Evolutionary conservation across 2,113 vertebrate genomes (phyloP).

Genomic region (Bubo blakistoni): DNA sequence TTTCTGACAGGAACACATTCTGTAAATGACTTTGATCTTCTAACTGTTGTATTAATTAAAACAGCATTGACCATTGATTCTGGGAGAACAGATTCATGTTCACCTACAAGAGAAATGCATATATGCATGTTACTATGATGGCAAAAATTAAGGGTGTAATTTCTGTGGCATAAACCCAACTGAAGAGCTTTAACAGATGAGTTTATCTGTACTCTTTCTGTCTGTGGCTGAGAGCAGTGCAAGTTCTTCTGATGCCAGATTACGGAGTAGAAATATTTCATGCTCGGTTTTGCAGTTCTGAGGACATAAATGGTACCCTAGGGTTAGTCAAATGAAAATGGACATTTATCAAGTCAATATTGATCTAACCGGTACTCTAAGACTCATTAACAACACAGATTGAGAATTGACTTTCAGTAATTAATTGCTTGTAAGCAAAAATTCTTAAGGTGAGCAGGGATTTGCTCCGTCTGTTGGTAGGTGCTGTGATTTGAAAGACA

Average conservation of each 20-base stretch:
- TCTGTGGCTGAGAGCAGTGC: neutral
- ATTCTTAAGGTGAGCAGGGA: slow-evolving; percentile 3
- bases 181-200: neutral
- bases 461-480: neutral
- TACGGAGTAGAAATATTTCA: neutral
- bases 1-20: slow-evolving; percentile 43
- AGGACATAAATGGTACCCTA: neutral
- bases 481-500: neutral
- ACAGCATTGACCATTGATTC: slow-evolving; percentile 65
- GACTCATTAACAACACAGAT: slow-evolving; percentile 33
- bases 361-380: neutral
- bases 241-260: neutral
- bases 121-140: neutral
- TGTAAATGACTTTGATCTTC: slow-evolving; percentile 41
- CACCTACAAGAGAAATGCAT: slow-evolving; percentile 31
- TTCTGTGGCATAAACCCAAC: neutral
- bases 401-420: slow-evolving; percentile 28
- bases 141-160: neutral
- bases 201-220: neutral
- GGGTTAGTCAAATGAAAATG: neutral
- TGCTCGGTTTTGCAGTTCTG: neutral
- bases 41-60: slow-evolving; percentile 62
- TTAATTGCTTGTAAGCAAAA: slow-evolving; percentile 30
- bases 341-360: slow-evolving; percentile 14
- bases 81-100: slow-evolving; percentile 25